These are phyloP conservation scores for Portunus trituberculatus DNA, from an alignment of 1,140 invertebrate genomes.

Conservation along the genomic window DNA sequence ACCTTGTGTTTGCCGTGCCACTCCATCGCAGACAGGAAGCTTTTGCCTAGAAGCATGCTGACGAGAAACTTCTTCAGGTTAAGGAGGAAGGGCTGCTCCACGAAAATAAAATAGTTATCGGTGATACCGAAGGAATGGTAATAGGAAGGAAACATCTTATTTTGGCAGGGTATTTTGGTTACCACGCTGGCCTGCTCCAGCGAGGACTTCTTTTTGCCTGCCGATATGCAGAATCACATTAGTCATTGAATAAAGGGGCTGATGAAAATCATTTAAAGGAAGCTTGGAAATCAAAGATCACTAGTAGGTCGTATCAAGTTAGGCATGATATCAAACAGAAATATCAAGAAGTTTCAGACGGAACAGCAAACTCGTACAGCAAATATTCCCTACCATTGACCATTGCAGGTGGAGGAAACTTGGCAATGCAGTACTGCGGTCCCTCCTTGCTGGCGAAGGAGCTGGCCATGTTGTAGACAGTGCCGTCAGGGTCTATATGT, in stretches of 20 bases:
- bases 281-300: too few species aligned
- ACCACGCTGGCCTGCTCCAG: conserved; percentile 77
- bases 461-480: conserved; percentile 78
- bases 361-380: too few species aligned
- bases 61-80: conserved; percentile 69
- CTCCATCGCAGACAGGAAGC: conserved; percentile 49
- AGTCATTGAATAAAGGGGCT: too few species aligned
- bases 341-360: not conserved
- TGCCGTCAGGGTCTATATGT: conserved; percentile 79
- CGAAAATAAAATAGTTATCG: conserved; percentile 82
- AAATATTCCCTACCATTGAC: conserved; percentile 34
- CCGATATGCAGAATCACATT: not conserved
- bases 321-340: not conserved
- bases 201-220: conserved; percentile 53
- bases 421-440: conserved; percentile 68
- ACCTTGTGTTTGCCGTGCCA: conserved; percentile 59
- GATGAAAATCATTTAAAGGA: too few species aligned
- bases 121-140: conserved; percentile 84
- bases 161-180: conserved; percentile 79
- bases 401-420: conserved; percentile 65
- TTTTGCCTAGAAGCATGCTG: conserved; percentile 42
- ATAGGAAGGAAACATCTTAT: conserved; percentile 80
- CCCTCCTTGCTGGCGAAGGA: conserved; percentile 56
- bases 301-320: not conserved
- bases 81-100: conserved; percentile 81